Conservation (phyloP, 2,888 invertebrate species). For the Anagyrus pseudococci region DNA sequence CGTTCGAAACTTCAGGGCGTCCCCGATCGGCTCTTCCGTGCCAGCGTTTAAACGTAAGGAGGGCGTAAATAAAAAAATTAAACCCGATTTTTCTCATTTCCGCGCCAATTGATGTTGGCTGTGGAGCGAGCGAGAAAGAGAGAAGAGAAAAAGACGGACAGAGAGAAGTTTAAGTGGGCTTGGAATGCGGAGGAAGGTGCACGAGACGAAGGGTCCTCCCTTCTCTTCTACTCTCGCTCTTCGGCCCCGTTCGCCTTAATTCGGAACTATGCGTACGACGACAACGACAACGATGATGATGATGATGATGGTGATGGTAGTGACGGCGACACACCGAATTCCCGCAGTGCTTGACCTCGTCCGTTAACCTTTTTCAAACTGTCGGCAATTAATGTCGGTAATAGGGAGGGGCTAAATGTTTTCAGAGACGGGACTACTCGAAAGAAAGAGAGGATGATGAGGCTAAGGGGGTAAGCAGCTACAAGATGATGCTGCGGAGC, state of each 20-base stretch:
- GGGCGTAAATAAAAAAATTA: conserved; percentile 29
- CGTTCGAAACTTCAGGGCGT: too few relatives aligned
- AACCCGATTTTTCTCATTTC: conserved; percentile 15
- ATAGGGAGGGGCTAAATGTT: too few relatives aligned
- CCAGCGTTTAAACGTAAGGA: too few relatives aligned
- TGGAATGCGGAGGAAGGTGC: conserved; percentile 18
- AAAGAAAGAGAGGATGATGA: too few relatives aligned
- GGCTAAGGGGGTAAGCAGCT: too few relatives aligned
- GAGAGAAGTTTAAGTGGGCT: conserved; percentile 13
- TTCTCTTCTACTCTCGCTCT: conserved; percentile 12
- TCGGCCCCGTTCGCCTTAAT: conserved; percentile 7
- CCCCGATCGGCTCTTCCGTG: too few relatives aligned
- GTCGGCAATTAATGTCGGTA: conserved; percentile 60
- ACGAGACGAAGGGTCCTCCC: conserved; percentile 1
- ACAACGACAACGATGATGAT: conserved; percentile 1
- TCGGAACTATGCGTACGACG: conserved; percentile 13
- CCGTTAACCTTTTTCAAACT: conserved; percentile 59
- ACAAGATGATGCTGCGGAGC: too few relatives aligned
- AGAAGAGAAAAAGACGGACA: not conserved
- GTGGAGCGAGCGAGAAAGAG: not conserved
- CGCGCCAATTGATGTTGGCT: conserved; percentile 18
- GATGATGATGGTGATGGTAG: too few relatives aligned
- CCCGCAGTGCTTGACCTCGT: conserved; percentile 56
- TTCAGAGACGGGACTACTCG: too few relatives aligned
- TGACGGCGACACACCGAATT: conserved; percentile 53